Evolutionary conservation across 1,140 invertebrate genomes (phyloP), one percentile per base, ranked within the genome.

Genomic region (Homalodisca vitripennis): DNA sequence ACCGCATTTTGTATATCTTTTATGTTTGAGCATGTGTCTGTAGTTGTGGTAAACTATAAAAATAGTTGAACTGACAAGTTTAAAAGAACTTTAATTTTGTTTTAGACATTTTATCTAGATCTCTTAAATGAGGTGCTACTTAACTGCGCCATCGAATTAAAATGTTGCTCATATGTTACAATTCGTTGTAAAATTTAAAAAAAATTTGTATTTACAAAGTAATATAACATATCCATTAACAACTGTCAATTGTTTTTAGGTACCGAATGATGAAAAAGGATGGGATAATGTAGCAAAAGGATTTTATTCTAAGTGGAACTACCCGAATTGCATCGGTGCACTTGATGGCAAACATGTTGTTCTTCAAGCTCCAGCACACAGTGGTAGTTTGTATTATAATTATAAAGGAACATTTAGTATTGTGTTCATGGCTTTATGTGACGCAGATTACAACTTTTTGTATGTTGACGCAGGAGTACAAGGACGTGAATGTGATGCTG

Each of bases 381-480:
- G 73, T 51, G 78, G 80, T 27, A 73, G 74, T 12, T 46, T 75
- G 14, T 82, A 73, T 72, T 80, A 73, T 57, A 82, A 82, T 72
- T 81, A 82, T 57, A 83, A 83, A 70, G 57, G 73, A 1, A 77
- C 71, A 71, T 82, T 79, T 73, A 80, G 77, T 31, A 77, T 81
- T 31, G 79, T 83, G 29, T 71, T 84, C 17, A 71, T 82, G 55
- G 83, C 80, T 6, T 51, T 83, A 13, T 80, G 80, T 66, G 81
- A 84, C 75, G 78, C 78, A 2, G 75, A 82, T 67, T 82, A 78
- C 68, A 76, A 78, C 65, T 83, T 82, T 73, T 73, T 78, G 24
- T 72, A 71, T 66, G 71, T 83, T 46, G 78, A 83, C 71, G 76
- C 83, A 13, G 80, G 80, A 34, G 74, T 75, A 17, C 78, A 79